Evolutionary conservation across 2,888 invertebrate species (phyloP), one percentile per base, ranked within the genome.

Genomic region (Dryomyza anilis): DNA sequence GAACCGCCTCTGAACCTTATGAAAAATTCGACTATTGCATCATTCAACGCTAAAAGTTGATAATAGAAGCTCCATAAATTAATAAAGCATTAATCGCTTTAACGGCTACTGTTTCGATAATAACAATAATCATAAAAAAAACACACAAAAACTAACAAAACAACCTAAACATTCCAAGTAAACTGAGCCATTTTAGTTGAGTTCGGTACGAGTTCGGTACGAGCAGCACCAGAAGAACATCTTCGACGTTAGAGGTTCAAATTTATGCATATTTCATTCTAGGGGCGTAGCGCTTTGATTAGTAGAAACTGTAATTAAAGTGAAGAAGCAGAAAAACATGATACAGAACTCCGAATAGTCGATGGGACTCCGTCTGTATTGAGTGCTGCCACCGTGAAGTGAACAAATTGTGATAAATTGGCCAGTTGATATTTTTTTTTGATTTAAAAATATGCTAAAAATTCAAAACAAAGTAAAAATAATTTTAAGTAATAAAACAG

Each of bases 41-140:
- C n/a, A n/a, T n/a, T n/a, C n/a, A n/a, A n/a, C n/a, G n/a, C n/a
- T n/a, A n/a, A n/a, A n/a, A n/a, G n/a, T 16, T 10, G n/a, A n/a
- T n/a, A n/a, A n/a, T 8, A 29, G 53, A 53, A 53, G 29, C 53
- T 46, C n/a, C n/a, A 78, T 79, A 80, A 81, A 79, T 80, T 79
- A 78, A 79, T 78, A 78, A 78, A 78, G 71, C 74, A 73, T 76
- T 77, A 72, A 74, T 76, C 76, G 74, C 76, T 75, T 72, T 71
- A 73, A 70, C 73, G 68, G 78, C 80, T 80, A 75, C 80, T 73
- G 80, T 74, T 72, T 71, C 71, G 61, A 72, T 71, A 67, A 67
- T n/a, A 69, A 68, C 23, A 57, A 12, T 33, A 59, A 60, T 43
- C 63, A 46, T 45, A 66, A 66, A 63, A 64, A 63, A 21, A 27